These are phyloP conservation scores for Scelioninae gen. 1 DNA, from an alignment of 2,888 invertebrate species.

Conservation along the genomic window DNA sequence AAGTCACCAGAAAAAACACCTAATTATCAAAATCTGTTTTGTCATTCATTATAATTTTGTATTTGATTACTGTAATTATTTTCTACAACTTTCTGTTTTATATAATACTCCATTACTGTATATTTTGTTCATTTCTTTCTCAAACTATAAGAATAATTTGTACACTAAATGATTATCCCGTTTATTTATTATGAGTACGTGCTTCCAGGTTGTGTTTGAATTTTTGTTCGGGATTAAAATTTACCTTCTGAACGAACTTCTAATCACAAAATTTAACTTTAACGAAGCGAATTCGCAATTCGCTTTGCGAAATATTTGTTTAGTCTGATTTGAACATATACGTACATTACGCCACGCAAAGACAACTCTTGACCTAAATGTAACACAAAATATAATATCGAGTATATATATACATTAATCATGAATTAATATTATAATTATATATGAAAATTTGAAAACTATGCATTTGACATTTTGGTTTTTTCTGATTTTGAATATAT, in stretches of 20 bases:
- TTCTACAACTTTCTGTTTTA: too few relatives aligned
- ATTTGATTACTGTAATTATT: too few relatives aligned
- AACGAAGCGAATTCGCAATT: slow-evolving; percentile 19
- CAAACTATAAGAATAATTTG: too few relatives aligned
- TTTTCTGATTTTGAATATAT: not conserved
- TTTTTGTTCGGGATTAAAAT: slow-evolving; percentile 17
- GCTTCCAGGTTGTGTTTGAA: slow-evolving; percentile 1
- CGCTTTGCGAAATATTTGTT: slow-evolving; percentile 39
- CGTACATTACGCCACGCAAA: slow-evolving; percentile 10
- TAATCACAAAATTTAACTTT: slow-evolving; percentile 35
- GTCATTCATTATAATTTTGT: too few relatives aligned
- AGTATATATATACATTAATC: slow-evolving; percentile 29
- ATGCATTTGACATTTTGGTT: too few relatives aligned
- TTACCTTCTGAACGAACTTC: slow-evolving; percentile 15
- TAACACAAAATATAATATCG: slow-evolving; percentile 29
- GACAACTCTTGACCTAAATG: slow-evolving; percentile 40
- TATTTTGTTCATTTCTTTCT: too few relatives aligned
- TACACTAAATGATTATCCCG: too few relatives aligned
- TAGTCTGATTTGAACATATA: slow-evolving; percentile 33
- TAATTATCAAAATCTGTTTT: too few relatives aligned
- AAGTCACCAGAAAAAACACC: too few relatives aligned
- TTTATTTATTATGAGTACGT: too few relatives aligned
- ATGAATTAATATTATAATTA: slow-evolving; percentile 36
- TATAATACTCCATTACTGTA: too few relatives aligned
- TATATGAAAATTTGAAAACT: too few relatives aligned